phyloP scores from a whole-genome alignment of 1,140 invertebrate genomes.

The Nymphalis io region DNA sequence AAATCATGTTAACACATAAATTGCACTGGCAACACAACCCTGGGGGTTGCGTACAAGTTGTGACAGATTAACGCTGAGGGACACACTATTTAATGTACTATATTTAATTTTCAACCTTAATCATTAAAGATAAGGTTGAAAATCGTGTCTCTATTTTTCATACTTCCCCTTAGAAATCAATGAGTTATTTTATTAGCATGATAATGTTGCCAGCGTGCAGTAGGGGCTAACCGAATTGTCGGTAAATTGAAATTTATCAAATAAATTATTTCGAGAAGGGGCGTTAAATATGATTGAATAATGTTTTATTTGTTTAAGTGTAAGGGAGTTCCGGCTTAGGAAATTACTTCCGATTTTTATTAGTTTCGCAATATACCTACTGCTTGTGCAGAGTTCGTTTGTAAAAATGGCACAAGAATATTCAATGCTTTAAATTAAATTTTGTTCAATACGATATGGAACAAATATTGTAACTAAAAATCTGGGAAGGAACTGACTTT shows the following conservation, averaged over 20 bases:
- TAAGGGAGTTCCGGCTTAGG: neutral
- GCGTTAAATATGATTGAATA: slow-evolving; percentile 42
- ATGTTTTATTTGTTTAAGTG: slow-evolving; percentile 30
- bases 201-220: slow-evolving; percentile 59
- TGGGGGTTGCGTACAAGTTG: slow-evolving; percentile 62
- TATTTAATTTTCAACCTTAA: slow-evolving; percentile 41
- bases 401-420: no score
- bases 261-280: slow-evolving; percentile 66
- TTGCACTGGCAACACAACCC: slow-evolving; percentile 61
- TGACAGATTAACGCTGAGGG: slow-evolving; percentile 62
- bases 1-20: slow-evolving; percentile 79
- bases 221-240: slow-evolving; percentile 66
- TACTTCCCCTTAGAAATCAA: slow-evolving; percentile 37
- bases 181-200: slow-evolving; percentile 66
- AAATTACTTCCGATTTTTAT: neutral
- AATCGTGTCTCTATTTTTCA: slow-evolving; percentile 11
- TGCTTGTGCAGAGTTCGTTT: no score
- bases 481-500: no score
- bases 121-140: slow-evolving; percentile 24
- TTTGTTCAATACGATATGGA: no score
- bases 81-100: neutral
- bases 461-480: no score
- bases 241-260: slow-evolving; percentile 77
- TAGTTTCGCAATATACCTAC: no score
- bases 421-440: no score